These are phyloP conservation scores for Ashinkailepas kermadecensis DNA, from an alignment of 2,888 invertebrate species.

Conservation along the genomic window DNA sequence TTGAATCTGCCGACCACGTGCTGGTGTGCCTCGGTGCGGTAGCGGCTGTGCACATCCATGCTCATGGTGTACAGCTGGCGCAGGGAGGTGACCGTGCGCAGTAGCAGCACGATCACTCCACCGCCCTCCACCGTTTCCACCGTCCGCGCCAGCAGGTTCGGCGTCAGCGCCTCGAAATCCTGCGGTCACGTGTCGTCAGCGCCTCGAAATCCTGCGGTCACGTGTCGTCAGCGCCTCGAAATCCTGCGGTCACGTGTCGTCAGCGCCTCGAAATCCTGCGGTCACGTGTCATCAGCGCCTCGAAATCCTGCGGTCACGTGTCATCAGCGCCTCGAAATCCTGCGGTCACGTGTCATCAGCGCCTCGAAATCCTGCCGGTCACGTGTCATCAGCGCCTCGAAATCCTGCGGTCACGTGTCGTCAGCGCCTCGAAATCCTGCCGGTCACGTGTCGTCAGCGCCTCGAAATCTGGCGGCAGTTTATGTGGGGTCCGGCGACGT, in stretches of 20 bases:
- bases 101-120: slow-evolving; percentile 79
- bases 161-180: slow-evolving; percentile 96
- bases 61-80: slow-evolving; percentile 90
- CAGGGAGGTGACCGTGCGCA: slow-evolving; percentile 76
- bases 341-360: slow-evolving; percentile 51
- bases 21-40: slow-evolving; percentile 88
- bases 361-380: slow-evolving; percentile 86
- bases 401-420: slow-evolving; percentile 60
- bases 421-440: slow-evolving; percentile 93
- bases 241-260: too few species aligned
- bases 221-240: too few species aligned
- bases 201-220: too few species aligned
- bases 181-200: slow-evolving; percentile 40
- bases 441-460: slow-evolving; percentile 30
- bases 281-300: too few species aligned
- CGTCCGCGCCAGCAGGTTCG: slow-evolving; percentile 90
- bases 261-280: too few species aligned
- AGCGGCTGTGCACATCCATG: slow-evolving; percentile 97
- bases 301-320: too few species aligned
- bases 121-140: slow-evolving; percentile 98
- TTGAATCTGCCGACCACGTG: slow-evolving; percentile 91
- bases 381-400: slow-evolving; percentile 71
- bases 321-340: slow-evolving; percentile 96
- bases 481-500: too few species aligned
- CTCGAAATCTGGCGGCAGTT: too few species aligned